phyloP scores from a whole-genome alignment of 2,888 invertebrate genomes.

The Scaptomyza cyrtandrae region DNA sequence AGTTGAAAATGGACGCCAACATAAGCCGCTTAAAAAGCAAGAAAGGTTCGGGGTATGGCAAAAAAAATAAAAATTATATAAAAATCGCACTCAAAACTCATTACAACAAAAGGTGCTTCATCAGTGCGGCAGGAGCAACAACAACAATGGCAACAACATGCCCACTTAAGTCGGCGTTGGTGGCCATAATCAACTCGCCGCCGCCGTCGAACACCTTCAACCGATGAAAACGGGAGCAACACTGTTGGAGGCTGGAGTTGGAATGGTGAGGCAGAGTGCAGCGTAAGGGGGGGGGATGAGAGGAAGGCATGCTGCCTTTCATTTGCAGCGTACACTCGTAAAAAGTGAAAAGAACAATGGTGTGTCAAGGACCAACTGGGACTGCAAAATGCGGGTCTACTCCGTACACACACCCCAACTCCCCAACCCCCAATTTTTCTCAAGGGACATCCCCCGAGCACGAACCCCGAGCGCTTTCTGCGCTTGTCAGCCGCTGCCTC shows the following conservation, averaged over 20 bases:
- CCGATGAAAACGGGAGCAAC: background rate
- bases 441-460: background rate
- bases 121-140: slow-evolving; percentile 51
- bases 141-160: slow-evolving; percentile 33
- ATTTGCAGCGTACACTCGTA: slow-evolving; percentile 65
- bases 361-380: slow-evolving; percentile 55
- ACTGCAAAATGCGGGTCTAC: slow-evolving; percentile 43
- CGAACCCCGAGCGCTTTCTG: slow-evolving; percentile 37
- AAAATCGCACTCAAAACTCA: slow-evolving; percentile 76
- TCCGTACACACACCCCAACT: background rate
- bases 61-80: slow-evolving; percentile 54
- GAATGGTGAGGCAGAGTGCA: background rate
- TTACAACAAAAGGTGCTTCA: slow-evolving; percentile 81
- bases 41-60: slow-evolving; percentile 1
- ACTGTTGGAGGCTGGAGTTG: background rate
- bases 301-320: slow-evolving; percentile 53
- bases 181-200: slow-evolving; percentile 70
- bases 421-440: too few species aligned
- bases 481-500: slow-evolving; percentile 65
- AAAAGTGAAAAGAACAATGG: slow-evolving; percentile 79
- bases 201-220: slow-evolving; percentile 66
- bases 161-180: slow-evolving; percentile 72
- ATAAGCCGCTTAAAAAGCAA: slow-evolving; percentile 70
- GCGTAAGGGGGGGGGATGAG: background rate
- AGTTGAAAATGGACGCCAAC: slow-evolving; percentile 24